Base-by-base conservation (phyloP, 2,797 vertebrate genomes). In the Myoxocephalus aenaeus region DNA sequence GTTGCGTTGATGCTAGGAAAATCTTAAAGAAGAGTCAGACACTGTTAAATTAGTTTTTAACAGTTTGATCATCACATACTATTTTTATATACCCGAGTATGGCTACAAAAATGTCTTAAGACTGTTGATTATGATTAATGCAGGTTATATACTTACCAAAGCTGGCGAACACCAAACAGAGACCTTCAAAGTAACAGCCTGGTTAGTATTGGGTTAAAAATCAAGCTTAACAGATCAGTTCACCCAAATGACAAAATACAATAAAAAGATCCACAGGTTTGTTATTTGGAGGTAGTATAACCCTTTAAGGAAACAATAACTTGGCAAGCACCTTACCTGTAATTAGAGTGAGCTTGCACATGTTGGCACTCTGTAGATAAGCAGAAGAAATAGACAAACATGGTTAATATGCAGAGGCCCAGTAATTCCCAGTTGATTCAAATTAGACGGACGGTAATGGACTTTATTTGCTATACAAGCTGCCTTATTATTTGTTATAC, bases 41-140 rank as follows among this genome's bases (percentile, higher is more conserved):
- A n/a, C n/a, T n/a, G n/a, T n/a, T n/a, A n/a, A n/a, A n/a, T n/a
- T n/a, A n/a, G n/a, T n/a, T n/a, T n/a, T n/a, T 96, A 96, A 75
- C 96, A 96, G 2, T 29, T 57, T n/a, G n/a, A 40, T 7, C 9
- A 54, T 48, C n/a, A n/a, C n/a, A n/a, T n/a, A n/a, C n/a, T n/a
- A n/a, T n/a, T n/a, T n/a, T n/a, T n/a, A n/a, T n/a, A n/a, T n/a
- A n/a, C n/a, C n/a, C n/a, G n/a, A n/a, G n/a, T n/a, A n/a, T n/a
- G n/a, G n/a, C n/a, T n/a, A n/a, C n/a, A n/a, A n/a, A n/a, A n/a
- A n/a, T n/a, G n/a, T 50, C n/a, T 7, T 25, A 34, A 7, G 13
- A 34, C 7, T 61, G 14, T 25, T 62, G 3, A 68, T 59, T 51
- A 5, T 61, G 11, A 34, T 29, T 4, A 12, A 20, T 65, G 20